Evolutionary conservation across 1,140 invertebrate species (phyloP).

Genomic region (Oedothorax gibbosus): DNA sequence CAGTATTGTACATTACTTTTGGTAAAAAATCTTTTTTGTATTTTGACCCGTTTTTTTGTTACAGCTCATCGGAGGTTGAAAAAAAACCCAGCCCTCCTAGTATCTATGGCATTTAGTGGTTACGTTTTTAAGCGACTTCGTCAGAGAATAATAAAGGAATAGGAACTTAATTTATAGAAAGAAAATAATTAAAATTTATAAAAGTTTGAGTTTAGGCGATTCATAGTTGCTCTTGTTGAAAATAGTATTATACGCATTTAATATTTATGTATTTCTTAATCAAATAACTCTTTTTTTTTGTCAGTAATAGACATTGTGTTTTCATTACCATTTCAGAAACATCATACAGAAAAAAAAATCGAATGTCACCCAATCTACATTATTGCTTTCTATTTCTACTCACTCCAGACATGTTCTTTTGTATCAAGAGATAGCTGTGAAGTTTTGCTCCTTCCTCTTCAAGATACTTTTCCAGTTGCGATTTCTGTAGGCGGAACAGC

Average conservation of each 20-base stretch:
- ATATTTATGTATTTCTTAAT: not conserved
- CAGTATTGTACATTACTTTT: too few species aligned
- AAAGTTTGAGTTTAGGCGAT: not conserved
- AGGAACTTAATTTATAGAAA: too few species aligned
- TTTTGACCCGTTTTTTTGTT: too few species aligned
- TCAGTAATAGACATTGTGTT: not conserved
- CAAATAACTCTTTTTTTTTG: not conserved
- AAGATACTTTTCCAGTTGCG: constrained; percentile 48
- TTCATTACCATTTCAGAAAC: not conserved
- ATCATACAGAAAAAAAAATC: not conserved
- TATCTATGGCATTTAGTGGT: too few species aligned
- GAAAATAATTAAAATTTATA: too few species aligned
- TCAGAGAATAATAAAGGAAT: too few species aligned
- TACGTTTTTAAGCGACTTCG: too few species aligned
- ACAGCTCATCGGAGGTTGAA: too few species aligned
- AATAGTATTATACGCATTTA: not conserved
- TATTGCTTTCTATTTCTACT: not conserved
- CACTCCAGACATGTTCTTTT: constrained; percentile 58
- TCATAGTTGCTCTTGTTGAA: not conserved
- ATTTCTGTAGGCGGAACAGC: constrained; percentile 39
- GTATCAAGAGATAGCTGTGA: constrained; percentile 31
- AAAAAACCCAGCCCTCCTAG: too few species aligned
- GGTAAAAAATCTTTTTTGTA: too few species aligned
- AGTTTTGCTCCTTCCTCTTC: constrained; percentile 51
- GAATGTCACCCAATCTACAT: not conserved